Base-by-base conservation (phyloP, 2,888 invertebrate species). In the Tetragonisca angustula region DNA sequence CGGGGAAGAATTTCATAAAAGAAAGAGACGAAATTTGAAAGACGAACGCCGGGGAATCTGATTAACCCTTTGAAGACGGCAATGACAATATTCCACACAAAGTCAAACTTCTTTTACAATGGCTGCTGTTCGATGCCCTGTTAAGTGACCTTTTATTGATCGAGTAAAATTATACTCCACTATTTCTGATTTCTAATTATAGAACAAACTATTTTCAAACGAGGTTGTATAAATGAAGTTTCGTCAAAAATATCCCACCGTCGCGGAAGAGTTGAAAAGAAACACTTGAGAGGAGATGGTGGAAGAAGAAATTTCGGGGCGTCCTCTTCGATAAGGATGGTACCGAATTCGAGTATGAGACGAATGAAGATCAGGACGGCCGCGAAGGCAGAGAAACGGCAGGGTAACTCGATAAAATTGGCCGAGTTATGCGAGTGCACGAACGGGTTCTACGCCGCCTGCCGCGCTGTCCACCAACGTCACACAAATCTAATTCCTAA, bases 401-500 rank as follows among this genome's bases (percentile, higher is more conserved):
- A 54, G 49, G 65, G 84, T 90, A 90, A 90, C 84, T 90, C 85
- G 83, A 90, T 91, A 86, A 90, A 90, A 88, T 87, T 88, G 87
- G 87, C 88, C 86, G 71, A 89, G 82, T 90, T 90, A 89, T 74
- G 80, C 79, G 85, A 70, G 52, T 81, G 82, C 83, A 87, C 59
- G 86, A 79, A 52, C 80, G 61, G 62, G 32, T 62, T 59, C 32
- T 43, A 61, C 83, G 59, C 32, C 79, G 52, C 76, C 84, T 59
- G 77, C 43, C 62, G 13, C 69, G 73, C 75, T 81, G 89, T 85
- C 85, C 88, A 79, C 78, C 82, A 74, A 49, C 76, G 76, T 88
- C 89, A 76, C 89, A 76, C 86, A 89, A 90, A 90, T 89, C 86
- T 90, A 91, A 91, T 91, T 90, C 82, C 77, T 79, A 59, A 84